Evolutionary conservation across 1,140 invertebrate genomes (phyloP).

Genomic region (Ptiloglossa arizonensis): DNA sequence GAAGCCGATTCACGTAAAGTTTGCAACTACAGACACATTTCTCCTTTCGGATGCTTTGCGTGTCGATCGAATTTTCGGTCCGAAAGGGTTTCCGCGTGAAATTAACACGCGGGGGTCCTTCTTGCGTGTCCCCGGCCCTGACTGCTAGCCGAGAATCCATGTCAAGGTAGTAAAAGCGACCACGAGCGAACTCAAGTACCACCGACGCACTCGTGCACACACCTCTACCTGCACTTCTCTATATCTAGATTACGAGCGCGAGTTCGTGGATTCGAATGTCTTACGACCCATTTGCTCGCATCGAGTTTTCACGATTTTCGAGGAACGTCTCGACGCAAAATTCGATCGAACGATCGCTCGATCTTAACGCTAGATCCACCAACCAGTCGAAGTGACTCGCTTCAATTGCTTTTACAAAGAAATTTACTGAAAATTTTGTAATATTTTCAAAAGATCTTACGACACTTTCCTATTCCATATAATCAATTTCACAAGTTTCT

Average conservation of each 20-base stretch:
- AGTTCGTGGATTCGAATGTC: constrained; percentile 10
- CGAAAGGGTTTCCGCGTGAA: constrained; percentile 38
- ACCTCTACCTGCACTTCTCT: neutral
- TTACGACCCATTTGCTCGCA: constrained; percentile 22
- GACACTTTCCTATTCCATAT: too few species aligned
- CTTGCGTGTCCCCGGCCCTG: constrained; percentile 65
- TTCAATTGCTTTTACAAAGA: too few species aligned
- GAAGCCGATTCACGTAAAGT: neutral
- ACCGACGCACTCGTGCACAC: constrained; percentile 5
- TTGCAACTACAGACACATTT: neutral
- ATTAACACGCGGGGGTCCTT: constrained; percentile 39
- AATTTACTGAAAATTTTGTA: too few species aligned
- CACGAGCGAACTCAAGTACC: constrained; percentile 39
- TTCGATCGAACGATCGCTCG: too few species aligned
- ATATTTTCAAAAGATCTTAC: too few species aligned
- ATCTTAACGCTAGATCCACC: too few species aligned
- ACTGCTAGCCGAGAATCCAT: constrained; percentile 70
- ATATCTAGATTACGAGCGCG: constrained; percentile 21
- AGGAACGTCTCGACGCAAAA: too few species aligned
- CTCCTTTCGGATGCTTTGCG: neutral
- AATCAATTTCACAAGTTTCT: too few species aligned
- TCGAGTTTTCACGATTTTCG: constrained; percentile 27
- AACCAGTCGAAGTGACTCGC: too few species aligned
- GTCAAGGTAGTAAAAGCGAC: constrained; percentile 76
- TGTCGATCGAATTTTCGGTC: constrained; percentile 10